These are phyloP conservation scores for Pongo pygmaeus DNA, from an alignment of 2,113 vertebrate genomes.

Conservation along the genomic window DNA sequence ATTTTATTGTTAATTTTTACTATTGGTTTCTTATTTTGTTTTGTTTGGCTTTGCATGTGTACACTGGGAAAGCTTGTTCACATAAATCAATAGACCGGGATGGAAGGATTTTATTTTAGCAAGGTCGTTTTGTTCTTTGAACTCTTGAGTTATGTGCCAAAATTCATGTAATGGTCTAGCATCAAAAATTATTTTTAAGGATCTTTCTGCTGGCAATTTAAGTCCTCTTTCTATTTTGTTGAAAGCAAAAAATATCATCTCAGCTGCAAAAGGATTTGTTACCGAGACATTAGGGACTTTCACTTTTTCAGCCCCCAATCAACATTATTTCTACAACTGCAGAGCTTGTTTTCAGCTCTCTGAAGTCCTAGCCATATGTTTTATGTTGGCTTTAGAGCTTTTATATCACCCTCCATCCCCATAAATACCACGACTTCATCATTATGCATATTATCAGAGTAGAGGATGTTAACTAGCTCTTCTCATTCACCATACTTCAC, in stretches of 20 bases:
- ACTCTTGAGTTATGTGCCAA: not conserved
- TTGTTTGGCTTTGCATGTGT: not conserved
- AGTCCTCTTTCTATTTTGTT: not conserved
- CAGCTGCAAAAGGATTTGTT: not conserved
- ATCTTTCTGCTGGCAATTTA: not conserved
- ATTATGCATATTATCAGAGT: not conserved
- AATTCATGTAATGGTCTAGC: not conserved
- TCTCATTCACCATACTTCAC: not conserved
- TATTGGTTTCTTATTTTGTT: not conserved
- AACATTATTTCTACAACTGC: too few relatives aligned
- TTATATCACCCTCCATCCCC: too few relatives aligned
- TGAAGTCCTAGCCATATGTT: rapidly evolving
- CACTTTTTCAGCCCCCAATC: not conserved
- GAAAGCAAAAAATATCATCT: not conserved
- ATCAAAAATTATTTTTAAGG: not conserved
- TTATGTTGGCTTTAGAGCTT: not conserved
- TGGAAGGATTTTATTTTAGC: not conserved
- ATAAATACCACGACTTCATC: not conserved
- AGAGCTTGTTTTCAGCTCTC: not conserved
- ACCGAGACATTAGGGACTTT: not conserved
- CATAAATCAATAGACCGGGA: not conserved
- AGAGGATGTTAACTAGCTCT: not conserved
- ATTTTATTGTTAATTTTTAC: not conserved
- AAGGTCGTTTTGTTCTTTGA: not conserved
- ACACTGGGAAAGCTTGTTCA: not conserved